These are phyloP conservation scores for Drosophila repletoides DNA, from an alignment of 1,140 invertebrate genomes.

Conservation along the genomic window DNA sequence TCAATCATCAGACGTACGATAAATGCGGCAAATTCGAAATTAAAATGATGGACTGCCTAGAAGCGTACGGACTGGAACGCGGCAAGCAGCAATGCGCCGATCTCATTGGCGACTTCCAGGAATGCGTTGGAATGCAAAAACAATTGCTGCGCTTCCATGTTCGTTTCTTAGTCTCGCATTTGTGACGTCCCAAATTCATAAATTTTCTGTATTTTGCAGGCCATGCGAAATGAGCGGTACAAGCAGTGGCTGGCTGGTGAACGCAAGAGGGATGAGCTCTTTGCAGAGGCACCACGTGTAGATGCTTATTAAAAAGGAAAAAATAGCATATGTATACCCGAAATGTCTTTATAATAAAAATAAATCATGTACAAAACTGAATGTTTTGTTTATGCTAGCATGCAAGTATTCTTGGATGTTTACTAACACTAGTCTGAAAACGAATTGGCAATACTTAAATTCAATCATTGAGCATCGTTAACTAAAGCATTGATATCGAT, in stretches of 20 bases:
- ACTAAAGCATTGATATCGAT: background rate
- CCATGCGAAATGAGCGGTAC: constrained; percentile 84
- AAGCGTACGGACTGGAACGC: constrained; percentile 87
- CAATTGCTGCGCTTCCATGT: constrained; percentile 84
- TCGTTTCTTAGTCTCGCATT: constrained; percentile 17
- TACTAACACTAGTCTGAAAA: background rate
- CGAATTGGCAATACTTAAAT: too few species aligned
- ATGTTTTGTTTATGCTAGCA: constrained; percentile 8
- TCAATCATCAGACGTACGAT: constrained; percentile 85
- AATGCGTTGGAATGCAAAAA: constrained; percentile 85
- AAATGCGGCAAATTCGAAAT: constrained; percentile 87
- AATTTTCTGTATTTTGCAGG: constrained; percentile 59
- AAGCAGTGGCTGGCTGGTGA: constrained; percentile 84
- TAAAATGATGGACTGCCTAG: constrained; percentile 87
- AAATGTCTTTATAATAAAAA: constrained; percentile 63
- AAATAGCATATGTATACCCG: constrained; percentile 45
- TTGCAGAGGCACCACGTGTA: constrained; percentile 82
- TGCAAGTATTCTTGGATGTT: background rate
- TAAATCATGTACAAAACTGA: constrained; percentile 16
- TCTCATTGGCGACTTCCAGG: constrained; percentile 86
- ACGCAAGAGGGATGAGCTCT: constrained; percentile 81
- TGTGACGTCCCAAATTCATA: background rate
- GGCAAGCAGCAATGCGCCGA: constrained; percentile 84
- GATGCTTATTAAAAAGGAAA: constrained; percentile 82
- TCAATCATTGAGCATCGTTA: background rate